Base-by-base conservation (phyloP, 2,888 invertebrate genomes). In the Hydrotaea diabolus region DNA sequence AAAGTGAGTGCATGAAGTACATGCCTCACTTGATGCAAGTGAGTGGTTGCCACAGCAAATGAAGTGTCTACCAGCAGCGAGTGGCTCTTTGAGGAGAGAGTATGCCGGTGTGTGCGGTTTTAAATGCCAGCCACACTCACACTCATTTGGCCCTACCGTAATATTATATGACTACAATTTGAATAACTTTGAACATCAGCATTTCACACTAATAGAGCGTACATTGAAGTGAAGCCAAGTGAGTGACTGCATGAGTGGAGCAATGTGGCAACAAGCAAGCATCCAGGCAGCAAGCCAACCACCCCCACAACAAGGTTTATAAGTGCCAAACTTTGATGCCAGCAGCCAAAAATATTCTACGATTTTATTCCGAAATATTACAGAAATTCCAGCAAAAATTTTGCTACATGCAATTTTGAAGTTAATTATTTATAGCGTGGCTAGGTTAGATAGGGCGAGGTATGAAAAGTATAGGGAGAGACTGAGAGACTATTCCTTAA, bases 81-180 rank as follows among this genome's bases (percentile, higher is more conserved):
- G n/a, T 31, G 23, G 26, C 15, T 26, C 11, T 55, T n/a, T n/a
- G 3, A 31, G 31, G 31, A 2, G 7, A 9, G 9, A 19, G 55
- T 21, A 8, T n/a, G 53, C 15, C 5, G 17, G 19, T 53, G 53
- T 4, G n/a, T n/a, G n/a, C n/a, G 19, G 31, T 31, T 31, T 4
- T 31, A 31, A n/a, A 31, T 53, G 9, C 19, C 17, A 55, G 11
- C 23, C 11, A 7, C 21, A 55, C n/a, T n/a, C n/a, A n/a, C n/a
- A n/a, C n/a, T n/a, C 1, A 21, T 2, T 21, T 23, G 55, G 7
- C 23, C 55, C 26, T 26, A 53, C 77, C 81, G 59, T 74, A 77
- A 80, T 80, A 80, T 83, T 77, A 83, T 80, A 77, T 84, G 83
- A 84, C 80, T 84, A 84, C 80, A 81, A 84, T 80, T 80, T 81